phyloP scores from a whole-genome alignment of 2,888 invertebrate species.

The Sesamia inferens region DNA sequence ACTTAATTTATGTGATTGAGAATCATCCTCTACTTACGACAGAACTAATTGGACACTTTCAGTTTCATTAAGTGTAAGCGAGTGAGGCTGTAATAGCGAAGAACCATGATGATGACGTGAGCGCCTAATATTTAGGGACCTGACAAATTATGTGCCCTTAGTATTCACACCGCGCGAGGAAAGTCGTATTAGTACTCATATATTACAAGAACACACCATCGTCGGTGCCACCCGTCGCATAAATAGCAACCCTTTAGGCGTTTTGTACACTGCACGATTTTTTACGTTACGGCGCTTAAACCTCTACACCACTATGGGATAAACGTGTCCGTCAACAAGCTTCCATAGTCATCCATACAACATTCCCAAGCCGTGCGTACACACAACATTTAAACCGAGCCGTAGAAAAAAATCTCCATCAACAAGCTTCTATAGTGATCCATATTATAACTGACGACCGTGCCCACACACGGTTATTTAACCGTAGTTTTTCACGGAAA shows the following conservation, averaged over 20 bases:
- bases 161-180: slow-evolving; percentile 68
- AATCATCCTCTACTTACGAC: slow-evolving; percentile 70
- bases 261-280: background rate
- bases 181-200: slow-evolving; percentile 59
- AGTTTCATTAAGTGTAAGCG: slow-evolving; percentile 74
- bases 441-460: background rate
- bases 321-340: background rate
- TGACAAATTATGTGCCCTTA: slow-evolving; percentile 79
- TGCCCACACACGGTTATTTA: background rate
- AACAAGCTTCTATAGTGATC: background rate
- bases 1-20: slow-evolving; percentile 38
- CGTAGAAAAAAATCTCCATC: background rate
- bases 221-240: slow-evolving; percentile 43
- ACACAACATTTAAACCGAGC: background rate
- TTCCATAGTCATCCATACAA: background rate
- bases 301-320: background rate
- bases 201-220: slow-evolving; percentile 55
- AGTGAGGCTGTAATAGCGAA: slow-evolving; percentile 74
- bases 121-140: slow-evolving; percentile 70
- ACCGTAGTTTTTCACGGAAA: background rate
- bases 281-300: background rate
- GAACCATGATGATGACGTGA: slow-evolving; percentile 71
- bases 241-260: slow-evolving; percentile 49
- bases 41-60: slow-evolving; percentile 76
- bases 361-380: background rate